Evolutionary conservation across 1,140 invertebrate species (phyloP).

Genomic region (Drosophila biarmipes): DNA sequence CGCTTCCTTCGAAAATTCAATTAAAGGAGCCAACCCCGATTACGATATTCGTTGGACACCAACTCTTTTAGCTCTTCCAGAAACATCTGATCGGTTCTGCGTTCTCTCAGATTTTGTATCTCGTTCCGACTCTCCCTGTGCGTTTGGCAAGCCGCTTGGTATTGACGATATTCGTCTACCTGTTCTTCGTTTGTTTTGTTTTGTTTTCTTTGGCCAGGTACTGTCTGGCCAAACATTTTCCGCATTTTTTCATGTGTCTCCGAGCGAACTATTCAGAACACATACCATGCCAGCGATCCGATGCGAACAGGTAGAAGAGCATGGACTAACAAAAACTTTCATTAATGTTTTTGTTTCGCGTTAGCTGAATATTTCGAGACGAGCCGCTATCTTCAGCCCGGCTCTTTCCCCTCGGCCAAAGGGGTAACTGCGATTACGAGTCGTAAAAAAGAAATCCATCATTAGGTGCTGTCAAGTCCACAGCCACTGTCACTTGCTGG

Average conservation of each 20-base stretch:
- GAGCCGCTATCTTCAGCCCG: constrained; percentile 49
- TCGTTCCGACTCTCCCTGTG: constrained; percentile 7
- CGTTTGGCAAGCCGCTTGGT: constrained; percentile 18
- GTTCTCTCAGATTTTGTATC: constrained; percentile 13
- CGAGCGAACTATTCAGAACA: constrained; percentile 57
- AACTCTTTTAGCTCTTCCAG: background rate
- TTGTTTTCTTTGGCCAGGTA: constrained; percentile 43
- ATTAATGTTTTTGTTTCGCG: constrained; percentile 60
- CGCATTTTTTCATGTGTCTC: constrained; percentile 71
- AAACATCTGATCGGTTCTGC: constrained; percentile 42
- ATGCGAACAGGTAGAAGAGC: constrained; percentile 36
- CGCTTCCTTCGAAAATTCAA: background rate
- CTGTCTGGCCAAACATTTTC: constrained; percentile 76
- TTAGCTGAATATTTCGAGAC: constrained; percentile 64
- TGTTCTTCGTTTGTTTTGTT: constrained; percentile 66
- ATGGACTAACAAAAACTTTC: constrained; percentile 58
- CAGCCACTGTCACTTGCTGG: constrained; percentile 19
- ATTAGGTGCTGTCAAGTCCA: constrained; percentile 52
- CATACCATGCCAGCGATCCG: constrained; percentile 28
- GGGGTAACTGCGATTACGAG: constrained; percentile 58
- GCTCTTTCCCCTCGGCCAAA: background rate
- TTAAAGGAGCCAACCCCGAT: background rate
- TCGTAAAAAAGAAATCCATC: constrained; percentile 80
- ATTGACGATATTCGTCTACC: constrained; percentile 67
- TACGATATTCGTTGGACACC: constrained; percentile 49